Conservation (phyloP, 2,888 invertebrate species). For the Lamellibrachia satsuma region DNA sequence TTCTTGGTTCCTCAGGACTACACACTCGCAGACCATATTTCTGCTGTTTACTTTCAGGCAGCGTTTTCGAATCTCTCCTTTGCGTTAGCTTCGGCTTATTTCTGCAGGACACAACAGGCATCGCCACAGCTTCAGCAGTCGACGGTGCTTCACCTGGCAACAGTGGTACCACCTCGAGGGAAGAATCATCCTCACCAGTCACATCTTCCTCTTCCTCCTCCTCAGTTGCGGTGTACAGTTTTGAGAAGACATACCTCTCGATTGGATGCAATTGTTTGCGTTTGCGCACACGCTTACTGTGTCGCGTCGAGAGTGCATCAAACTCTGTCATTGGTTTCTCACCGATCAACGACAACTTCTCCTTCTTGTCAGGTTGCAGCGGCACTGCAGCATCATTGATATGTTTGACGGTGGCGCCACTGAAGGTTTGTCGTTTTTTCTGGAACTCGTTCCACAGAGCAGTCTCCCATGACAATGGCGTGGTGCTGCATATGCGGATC, state of each 20-base stretch:
- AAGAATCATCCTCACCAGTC: neutral
- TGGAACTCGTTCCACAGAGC: conserved; percentile 35
- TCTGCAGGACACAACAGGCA: neutral
- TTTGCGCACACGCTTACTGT: conserved; percentile 58
- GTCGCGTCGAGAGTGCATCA: conserved; percentile 36
- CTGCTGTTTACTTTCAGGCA: neutral
- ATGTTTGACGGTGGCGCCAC: neutral
- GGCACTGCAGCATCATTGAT: neutral
- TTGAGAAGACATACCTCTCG: conserved; percentile 41
- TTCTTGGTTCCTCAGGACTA: neutral
- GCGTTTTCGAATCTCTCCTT: neutral
- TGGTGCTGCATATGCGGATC: conserved; percentile 36
- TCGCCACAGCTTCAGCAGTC: neutral
- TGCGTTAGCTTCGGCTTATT: conserved; percentile 3
- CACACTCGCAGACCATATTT: neutral
- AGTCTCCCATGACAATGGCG: conserved; percentile 37
- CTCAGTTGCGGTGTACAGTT: neutral
- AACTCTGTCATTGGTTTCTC: neutral
- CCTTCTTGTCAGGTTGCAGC: neutral
- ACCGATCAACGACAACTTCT: neutral
- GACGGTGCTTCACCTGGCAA: neutral
- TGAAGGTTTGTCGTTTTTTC: neutral
- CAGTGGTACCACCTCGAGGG: neutral
- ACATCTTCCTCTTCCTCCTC: neutral
- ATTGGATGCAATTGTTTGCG: conserved; percentile 60